Conservation (phyloP, 2,888 invertebrate species). For the Argyresthia goedartella region DNA sequence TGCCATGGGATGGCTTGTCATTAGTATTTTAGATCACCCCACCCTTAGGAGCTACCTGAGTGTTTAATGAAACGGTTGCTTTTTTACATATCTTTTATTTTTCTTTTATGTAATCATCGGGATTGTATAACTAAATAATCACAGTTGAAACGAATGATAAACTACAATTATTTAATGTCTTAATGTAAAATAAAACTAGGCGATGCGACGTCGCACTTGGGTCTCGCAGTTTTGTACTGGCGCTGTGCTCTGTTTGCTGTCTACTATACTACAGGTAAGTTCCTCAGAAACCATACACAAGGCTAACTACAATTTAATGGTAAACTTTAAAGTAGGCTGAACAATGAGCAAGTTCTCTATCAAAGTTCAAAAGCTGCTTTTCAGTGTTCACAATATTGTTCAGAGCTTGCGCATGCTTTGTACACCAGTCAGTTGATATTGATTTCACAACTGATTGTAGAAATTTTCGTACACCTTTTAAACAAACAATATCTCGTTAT, state of each 20-base stretch:
- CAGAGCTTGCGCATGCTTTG: too few species aligned
- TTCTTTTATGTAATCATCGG: conserved; percentile 70
- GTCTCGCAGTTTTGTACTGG: conserved; percentile 41
- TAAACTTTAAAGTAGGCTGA: too few species aligned
- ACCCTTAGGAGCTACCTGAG: neutral
- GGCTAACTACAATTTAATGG: too few species aligned
- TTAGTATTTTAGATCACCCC: neutral
- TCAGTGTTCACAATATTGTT: too few species aligned
- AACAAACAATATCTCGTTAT: too few species aligned
- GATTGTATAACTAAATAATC: conserved; percentile 74
- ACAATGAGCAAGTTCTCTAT: too few species aligned
- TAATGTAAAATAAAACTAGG: conserved; percentile 34
- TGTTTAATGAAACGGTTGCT: conserved; percentile 1
- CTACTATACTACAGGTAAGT: conserved; percentile 6
- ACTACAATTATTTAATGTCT: conserved; percentile 39
- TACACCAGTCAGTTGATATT: too few species aligned
- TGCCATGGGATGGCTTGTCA: neutral
- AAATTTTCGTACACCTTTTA: too few species aligned
- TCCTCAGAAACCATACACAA: too few species aligned
- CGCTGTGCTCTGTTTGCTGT: conserved; percentile 55
- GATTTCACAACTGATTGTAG: too few species aligned
- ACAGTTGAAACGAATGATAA: conserved; percentile 72
- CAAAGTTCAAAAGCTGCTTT: too few species aligned
- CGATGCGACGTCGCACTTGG: too few species aligned
- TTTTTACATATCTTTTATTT: conserved; percentile 51